phyloP scores from a whole-genome alignment of 2,797 vertebrate species.

The Centroberyx gerrardi region DNA sequence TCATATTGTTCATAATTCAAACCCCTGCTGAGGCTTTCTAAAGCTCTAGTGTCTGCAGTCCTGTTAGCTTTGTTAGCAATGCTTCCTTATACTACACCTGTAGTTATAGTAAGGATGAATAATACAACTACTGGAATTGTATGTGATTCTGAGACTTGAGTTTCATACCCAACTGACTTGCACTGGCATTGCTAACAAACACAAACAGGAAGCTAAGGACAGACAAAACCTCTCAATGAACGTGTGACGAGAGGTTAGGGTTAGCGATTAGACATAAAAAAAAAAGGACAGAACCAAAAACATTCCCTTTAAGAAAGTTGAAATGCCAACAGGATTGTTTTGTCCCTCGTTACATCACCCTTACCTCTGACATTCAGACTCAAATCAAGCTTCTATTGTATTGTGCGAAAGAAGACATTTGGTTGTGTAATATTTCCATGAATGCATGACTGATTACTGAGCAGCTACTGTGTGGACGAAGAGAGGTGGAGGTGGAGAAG shows the following conservation, averaged over 20 bases:
- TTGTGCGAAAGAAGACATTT: constrained; percentile 40
- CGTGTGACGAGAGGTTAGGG: no score
- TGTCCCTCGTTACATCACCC: constrained; percentile 1
- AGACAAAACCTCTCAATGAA: no score
- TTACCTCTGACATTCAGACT: constrained; percentile 37
- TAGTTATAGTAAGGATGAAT: no score
- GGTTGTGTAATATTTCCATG: constrained; percentile 26
- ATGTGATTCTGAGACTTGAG: background rate
- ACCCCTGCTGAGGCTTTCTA: no score
- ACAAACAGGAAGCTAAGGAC: background rate
- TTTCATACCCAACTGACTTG: background rate
- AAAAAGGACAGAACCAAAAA: background rate
- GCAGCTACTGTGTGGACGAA: constrained; percentile 7
- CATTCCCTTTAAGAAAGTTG: background rate
- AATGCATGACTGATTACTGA: constrained; percentile 58
- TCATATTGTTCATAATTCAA: no score
- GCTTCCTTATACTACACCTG: no score
- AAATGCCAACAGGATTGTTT: constrained; percentile 37
- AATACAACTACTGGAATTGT: background rate
- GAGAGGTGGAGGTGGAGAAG: constrained; percentile 34
- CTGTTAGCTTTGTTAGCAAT: no score
- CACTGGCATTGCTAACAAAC: no score
- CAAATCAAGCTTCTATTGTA: constrained; percentile 59
- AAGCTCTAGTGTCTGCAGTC: no score
- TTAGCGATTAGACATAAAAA: no score